A percentile compares a stretch with the other conserved stretches of the same genome.
These are phyloP conservation scores for Pollenia angustigena DNA, from an alignment of 2,888 invertebrate genomes.

Conservation along the genomic window DNA sequence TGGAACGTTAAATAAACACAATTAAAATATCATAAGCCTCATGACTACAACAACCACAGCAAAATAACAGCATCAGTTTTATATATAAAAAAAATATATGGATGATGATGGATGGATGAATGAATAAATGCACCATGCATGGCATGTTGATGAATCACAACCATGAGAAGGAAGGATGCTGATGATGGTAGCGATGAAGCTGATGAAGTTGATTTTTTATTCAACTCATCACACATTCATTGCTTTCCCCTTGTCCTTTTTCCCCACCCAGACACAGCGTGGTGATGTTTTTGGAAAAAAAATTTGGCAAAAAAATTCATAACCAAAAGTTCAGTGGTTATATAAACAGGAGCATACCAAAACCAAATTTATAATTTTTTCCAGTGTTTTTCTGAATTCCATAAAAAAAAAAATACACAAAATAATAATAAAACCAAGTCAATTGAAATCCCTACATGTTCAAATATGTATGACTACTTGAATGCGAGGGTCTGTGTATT, in stretches of 20 bases:
- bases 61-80: background rate
- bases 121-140: background rate
- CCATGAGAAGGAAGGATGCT: constrained; percentile 18
- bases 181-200: constrained; percentile 7
- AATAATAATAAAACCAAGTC: constrained; percentile 45
- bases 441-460: constrained; percentile 48
- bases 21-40: constrained; percentile 68
- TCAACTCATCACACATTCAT: constrained; percentile 48
- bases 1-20: constrained; percentile 67
- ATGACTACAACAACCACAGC: constrained; percentile 17
- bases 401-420: constrained; percentile 10
- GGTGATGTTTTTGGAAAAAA: constrained; percentile 21
- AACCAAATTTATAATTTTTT: constrained; percentile 25
- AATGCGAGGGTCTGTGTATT: background rate
- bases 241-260: background rate
- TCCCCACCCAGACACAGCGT: too few relatives aligned
- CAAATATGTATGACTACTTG: constrained; percentile 28
- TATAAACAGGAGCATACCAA: constrained; percentile 22
- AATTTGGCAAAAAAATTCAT: constrained; percentile 42
- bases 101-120: constrained; percentile 49
- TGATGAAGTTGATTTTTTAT: constrained; percentile 36
- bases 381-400: background rate
- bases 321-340: constrained; percentile 55
- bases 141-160: constrained; percentile 49
- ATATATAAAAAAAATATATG: constrained; percentile 21